Percentiles rank a stretch among this genome's conserved stretches.
These are phyloP conservation scores for Acropternis orthonyx DNA, from an alignment of 2,797 vertebrate genomes.

Conservation along the genomic window DNA sequence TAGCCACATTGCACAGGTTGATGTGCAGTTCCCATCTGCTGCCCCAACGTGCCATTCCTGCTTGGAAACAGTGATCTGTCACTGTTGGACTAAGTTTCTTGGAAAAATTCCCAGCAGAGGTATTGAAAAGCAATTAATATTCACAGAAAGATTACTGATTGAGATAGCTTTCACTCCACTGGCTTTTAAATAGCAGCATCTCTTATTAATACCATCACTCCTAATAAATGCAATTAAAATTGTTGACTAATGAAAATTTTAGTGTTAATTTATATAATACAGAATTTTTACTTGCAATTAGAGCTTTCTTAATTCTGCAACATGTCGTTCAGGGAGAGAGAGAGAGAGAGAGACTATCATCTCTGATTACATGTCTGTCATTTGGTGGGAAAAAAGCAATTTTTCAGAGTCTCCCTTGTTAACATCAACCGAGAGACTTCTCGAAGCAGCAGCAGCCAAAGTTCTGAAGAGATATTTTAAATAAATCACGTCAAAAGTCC, in stretches of 20 bases:
- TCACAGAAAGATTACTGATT: background rate
- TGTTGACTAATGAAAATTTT: slow-evolving; percentile 47
- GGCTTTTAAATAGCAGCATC: slow-evolving; percentile 16
- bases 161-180: background rate
- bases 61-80: background rate
- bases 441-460: background rate
- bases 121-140: slow-evolving; percentile 7
- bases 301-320: background rate
- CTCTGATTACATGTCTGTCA: slow-evolving; percentile 27
- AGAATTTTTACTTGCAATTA: slow-evolving; percentile 24
- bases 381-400: background rate
- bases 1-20: background rate
- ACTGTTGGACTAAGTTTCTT: background rate
- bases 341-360: background rate
- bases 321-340: background rate
- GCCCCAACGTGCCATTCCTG: background rate
- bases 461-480: slow-evolving; percentile 2
- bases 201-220: slow-evolving; percentile 19
- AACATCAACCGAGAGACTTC: background rate
- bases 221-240: slow-evolving; percentile 14
- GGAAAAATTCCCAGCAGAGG: background rate
- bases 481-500: background rate
- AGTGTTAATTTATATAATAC: slow-evolving; percentile 26
- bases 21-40: background rate
- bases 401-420: slow-evolving; percentile 3